Base-by-base conservation (phyloP, 1,140 invertebrate genomes). In the Elymnias hypermnestra region DNA sequence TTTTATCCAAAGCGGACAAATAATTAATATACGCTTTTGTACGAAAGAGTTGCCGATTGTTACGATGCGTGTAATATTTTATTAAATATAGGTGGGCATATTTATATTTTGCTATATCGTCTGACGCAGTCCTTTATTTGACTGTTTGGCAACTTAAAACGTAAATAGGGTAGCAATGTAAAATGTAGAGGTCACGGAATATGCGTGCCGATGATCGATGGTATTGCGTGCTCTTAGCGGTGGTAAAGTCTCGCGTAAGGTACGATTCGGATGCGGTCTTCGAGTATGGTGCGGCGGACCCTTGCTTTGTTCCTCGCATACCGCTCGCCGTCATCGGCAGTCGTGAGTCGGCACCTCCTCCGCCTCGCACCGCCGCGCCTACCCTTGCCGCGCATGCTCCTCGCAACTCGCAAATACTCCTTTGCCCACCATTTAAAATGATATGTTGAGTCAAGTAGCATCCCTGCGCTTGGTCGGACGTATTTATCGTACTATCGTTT, bases 201-300 rank as follows among this genome's bases (percentile, higher is more conserved):
- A 58, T 70, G 71, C 78, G 72, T 77, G 78, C 49, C 54, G 63
- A 63, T 79, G 78, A 76, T 79, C 68, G 73, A 79, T 82, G 69
- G 63, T 67, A 49, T 77, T 77, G 78, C 78, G 78, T 83, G 78
- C 41, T 50, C 23, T 41, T 57, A 60, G 47, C 36, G 51, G 46
- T 55, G 56, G 64, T 63, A 60, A 65, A 67, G 63, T 64, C 63
- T 66, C 57, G 56, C 54, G 62, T 56, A 57, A 54, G 44, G 61
- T 45, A 55, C 51, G 52, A 53, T 57, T 62, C 38, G 49, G 56
- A 26, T 36, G 66, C 62, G 61, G 62, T 51, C 58, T 59, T 55
- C 50, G 57, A 45, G 54, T 37, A 54, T 57, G 52, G 46, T 45
- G 61, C 56, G 57, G 58, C 59, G 63, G 59, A 57, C 64, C 48